Base-by-base conservation (phyloP, 2,113 vertebrate genomes). In the Turdus rufiventris region DNA sequence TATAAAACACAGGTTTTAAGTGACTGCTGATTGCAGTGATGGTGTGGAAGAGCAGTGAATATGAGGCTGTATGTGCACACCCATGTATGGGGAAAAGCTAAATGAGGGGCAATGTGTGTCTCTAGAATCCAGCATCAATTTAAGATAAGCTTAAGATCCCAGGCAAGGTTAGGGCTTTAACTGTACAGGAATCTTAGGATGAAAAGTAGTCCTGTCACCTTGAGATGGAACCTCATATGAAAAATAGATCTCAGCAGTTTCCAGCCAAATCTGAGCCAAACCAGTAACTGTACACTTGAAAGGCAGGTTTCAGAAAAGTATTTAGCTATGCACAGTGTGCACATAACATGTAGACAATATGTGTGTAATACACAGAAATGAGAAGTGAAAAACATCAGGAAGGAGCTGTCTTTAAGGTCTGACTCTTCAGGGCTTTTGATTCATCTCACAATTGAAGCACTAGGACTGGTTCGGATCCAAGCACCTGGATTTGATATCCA, bases 351-450 rank as follows among this genome's bases (percentile, higher is more conserved):
- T n/a, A 63, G 28, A 51, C 14, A 70, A n/a, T 17, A 66, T 0
- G 6, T 17, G 40, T 6, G 31, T 24, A 45, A 81, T 21, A 40
- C 1, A 3, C 7, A 40, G 18, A 82, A 62, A 34, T 0, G 0
- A 7, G 11, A 9, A 45, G 9, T 36, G 54, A 42, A 71, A 80
- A 80, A 23, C 17, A 36, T 7, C 60, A 73, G 33, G 19, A 94
- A 70, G 28, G 58, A 75, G 19, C 18, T 66, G 31, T 47, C 47
- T 77, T 85, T 79, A 70, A 76, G 17, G n/a, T 65, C 24, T 43
- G 72, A 70, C 48, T 50, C 47, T 38, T 57, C 1, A 42, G 38
- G 42, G 66, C 14, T 89, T 91, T 45, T 66, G 43, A 86, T 45
- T 60, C 12, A 40, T 23, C 31, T 48, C 23, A 77, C 31, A 94